Percentiles rank a stretch among this genome's conserved stretches.
Evolutionary conservation across 2,888 invertebrate species (phyloP).

Genomic region (Hymenopus coronatus): DNA sequence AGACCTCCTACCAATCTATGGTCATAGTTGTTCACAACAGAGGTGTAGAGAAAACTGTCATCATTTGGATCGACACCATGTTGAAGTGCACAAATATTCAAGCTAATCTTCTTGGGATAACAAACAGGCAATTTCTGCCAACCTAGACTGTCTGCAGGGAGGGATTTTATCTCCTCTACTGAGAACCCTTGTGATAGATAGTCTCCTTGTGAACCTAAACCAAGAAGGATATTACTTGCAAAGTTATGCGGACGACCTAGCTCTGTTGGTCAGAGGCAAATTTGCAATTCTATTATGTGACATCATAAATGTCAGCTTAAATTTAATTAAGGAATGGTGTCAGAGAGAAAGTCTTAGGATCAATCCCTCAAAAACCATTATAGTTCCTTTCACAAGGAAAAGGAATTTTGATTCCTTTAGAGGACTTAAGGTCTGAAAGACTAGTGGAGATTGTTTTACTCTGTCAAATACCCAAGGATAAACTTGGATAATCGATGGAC

Average conservation of each 20-base stretch:
- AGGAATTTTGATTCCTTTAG: no score
- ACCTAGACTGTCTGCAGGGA: constrained; percentile 40
- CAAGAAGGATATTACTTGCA: not conserved
- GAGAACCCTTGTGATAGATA: constrained; percentile 38
- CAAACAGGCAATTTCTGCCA: not conserved
- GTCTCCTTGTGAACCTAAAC: constrained; percentile 19
- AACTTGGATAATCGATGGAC: no score
- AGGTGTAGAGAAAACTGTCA: constrained; percentile 2
- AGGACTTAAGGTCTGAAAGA: no score
- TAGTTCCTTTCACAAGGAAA: no score
- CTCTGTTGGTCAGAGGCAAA: not conserved
- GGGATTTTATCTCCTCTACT: constrained; percentile 40
- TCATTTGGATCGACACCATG: constrained; percentile 23
- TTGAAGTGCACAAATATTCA: constrained; percentile 11
- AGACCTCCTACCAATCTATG: constrained; percentile 32
- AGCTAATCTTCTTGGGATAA: not conserved
- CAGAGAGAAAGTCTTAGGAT: not conserved
- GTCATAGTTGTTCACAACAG: constrained; percentile 2
- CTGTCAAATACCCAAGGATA: no score
- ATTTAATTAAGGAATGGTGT: not conserved
- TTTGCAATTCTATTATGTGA: not conserved
- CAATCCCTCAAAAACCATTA: not conserved
- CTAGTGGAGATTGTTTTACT: no score
- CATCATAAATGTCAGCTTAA: not conserved
- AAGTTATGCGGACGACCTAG: not conserved